A percentile compares a stretch with the other conserved stretches of the same genome.
These are phyloP conservation scores for Chanos chanos DNA, from an alignment of 2,797 vertebrate species.

Conservation along the genomic window DNA sequence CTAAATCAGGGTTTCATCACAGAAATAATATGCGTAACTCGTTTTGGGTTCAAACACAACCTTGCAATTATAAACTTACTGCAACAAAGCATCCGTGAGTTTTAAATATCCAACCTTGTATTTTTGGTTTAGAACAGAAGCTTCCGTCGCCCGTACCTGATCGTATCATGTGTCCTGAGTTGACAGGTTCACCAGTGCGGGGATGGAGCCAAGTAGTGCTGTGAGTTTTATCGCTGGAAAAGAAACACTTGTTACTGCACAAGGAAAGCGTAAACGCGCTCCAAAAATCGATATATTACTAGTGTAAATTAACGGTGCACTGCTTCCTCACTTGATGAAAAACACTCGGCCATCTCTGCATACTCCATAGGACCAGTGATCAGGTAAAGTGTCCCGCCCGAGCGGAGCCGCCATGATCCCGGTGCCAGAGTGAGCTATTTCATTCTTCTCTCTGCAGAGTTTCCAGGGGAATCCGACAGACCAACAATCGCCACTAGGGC, in stretches of 20 bases:
- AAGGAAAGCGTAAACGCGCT: constrained; percentile 15
- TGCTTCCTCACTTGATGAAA: constrained; percentile 85
- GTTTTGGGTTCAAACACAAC: no score
- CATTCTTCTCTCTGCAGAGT: constrained; percentile 58
- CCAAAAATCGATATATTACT: background rate
- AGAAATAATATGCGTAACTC: no score
- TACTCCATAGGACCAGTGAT: constrained; percentile 94
- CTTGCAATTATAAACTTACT: no score
- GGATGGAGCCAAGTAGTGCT: constrained; percentile 94
- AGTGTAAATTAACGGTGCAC: constrained; percentile 4
- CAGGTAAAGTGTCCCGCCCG: constrained; percentile 91
- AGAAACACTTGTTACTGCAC: constrained; percentile 86
- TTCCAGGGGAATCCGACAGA: constrained; percentile 57
- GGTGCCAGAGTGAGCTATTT: constrained; percentile 52
- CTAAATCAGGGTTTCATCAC: no score
- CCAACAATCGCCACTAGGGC: constrained; percentile 64
- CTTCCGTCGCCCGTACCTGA: constrained; percentile 85
- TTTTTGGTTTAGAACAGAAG: background rate
- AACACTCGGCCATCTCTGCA: constrained; percentile 92
- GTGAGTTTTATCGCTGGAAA: constrained; percentile 84
- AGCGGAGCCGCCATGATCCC: constrained; percentile 89
- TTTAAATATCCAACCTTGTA: no score
- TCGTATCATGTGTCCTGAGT: constrained; percentile 97
- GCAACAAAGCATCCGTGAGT: no score
- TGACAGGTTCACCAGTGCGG: constrained; percentile 91